phyloP scores from a whole-genome alignment of 1,140 invertebrate genomes.

The Centruroides vittatus region DNA sequence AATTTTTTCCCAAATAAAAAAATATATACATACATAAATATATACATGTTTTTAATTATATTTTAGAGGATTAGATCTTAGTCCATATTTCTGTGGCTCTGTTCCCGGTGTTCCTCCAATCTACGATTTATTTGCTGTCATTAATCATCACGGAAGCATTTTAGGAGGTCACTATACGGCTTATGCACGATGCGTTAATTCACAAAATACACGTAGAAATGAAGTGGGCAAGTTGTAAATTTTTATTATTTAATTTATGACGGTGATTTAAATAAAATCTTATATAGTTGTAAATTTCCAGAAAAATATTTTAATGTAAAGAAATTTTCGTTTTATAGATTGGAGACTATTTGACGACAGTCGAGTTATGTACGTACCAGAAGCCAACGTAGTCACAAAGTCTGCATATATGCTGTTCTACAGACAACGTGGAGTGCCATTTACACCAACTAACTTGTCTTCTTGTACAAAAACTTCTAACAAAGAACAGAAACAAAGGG shows the following conservation, averaged over 20 bases:
- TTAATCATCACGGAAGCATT: slow-evolving; percentile 39
- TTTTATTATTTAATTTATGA: neutral
- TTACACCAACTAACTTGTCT: neutral
- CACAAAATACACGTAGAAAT: slow-evolving; percentile 18
- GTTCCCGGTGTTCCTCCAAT: slow-evolving; percentile 23
- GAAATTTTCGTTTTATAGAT: slow-evolving; percentile 21
- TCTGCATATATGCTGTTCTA: slow-evolving; percentile 37
- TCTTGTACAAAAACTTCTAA: neutral
- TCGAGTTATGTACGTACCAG: slow-evolving; percentile 25
- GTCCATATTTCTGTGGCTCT: slow-evolving; percentile 25
- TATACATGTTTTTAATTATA: neutral
- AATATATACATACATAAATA: neutral
- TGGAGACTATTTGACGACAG: slow-evolving; percentile 38
- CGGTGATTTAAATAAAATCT: neutral
- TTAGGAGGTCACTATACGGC: slow-evolving; percentile 41
- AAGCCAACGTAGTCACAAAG: slow-evolving; percentile 28
- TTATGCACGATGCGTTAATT: slow-evolving; percentile 28
- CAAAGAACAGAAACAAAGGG: neutral
- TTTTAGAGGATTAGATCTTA: slow-evolving; percentile 32
- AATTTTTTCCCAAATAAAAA: too few species aligned
- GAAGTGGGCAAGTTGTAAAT: slow-evolving; percentile 27
- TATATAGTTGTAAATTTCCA: too few species aligned
- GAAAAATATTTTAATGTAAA: too few species aligned
- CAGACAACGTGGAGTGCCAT: slow-evolving; percentile 21
- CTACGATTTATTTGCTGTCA: slow-evolving; percentile 41